Percentiles rank a stretch among this genome's conserved stretches.
These are phyloP conservation scores for Poecile montanus DNA, from an alignment of 2,797 vertebrate species.

Conservation along the genomic window DNA sequence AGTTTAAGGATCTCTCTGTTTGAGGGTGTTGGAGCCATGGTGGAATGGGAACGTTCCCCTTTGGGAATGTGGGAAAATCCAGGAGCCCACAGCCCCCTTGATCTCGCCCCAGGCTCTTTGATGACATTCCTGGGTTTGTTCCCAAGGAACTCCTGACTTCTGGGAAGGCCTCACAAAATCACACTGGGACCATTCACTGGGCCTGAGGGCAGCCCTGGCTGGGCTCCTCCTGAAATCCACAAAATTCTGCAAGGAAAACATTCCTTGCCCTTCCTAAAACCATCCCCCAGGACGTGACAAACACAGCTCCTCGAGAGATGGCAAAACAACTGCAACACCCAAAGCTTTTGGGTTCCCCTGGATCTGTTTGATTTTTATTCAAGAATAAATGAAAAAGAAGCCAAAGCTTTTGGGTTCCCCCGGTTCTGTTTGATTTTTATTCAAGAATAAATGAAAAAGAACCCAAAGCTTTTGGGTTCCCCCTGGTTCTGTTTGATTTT, in stretches of 20 bases:
- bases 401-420: not conserved
- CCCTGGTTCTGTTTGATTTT: not conserved
- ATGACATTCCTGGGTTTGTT: not conserved
- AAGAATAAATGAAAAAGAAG: no score
- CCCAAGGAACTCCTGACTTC: conserved; percentile 33
- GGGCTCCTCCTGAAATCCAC: conserved; percentile 22
- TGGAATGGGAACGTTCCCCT: not conserved
- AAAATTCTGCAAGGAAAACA: conserved; percentile 23
- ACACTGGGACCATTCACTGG: conserved; percentile 16
- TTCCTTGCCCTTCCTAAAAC: not conserved
- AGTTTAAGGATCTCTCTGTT: not conserved
- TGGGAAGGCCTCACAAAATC: conserved; percentile 54
- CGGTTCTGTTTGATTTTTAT: not conserved
- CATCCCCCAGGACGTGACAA: not conserved
- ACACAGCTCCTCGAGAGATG: not conserved
- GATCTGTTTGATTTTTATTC: not conserved
- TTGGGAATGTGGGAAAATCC: not conserved
- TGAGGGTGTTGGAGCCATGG: not conserved
- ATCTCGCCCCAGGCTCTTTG: not conserved
- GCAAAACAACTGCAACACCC: not conserved
- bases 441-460: not conserved
- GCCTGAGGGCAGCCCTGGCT: conserved; percentile 26
- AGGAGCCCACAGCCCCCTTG: not conserved
- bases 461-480: not conserved
- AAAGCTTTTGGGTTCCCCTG: not conserved